A percentile compares a stretch with the other conserved stretches of the same genome.
Evolutionary conservation across 2,888 invertebrate genomes (phyloP).

Genomic region (Rhorus exstirpatorius): DNA sequence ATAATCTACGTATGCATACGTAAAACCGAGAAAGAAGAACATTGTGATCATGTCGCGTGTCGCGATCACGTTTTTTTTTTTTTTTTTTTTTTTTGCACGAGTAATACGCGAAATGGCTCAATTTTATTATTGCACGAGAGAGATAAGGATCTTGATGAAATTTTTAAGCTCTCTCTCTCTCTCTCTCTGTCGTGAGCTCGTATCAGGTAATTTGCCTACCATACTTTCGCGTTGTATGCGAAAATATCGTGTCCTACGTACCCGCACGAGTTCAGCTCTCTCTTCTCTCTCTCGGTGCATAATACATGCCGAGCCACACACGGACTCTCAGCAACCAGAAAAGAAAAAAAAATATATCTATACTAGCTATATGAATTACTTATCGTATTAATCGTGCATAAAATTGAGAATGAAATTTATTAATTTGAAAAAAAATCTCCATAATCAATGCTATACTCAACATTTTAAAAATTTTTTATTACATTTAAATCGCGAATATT

Average conservation of each 20-base stretch:
- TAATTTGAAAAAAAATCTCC: not conserved
- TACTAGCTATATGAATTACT: too few relatives aligned
- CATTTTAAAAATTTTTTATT: too few relatives aligned
- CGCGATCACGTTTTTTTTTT: too few relatives aligned
- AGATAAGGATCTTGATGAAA: conserved; percentile 53
- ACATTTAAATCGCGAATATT: too few relatives aligned
- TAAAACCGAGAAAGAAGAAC: too few relatives aligned
- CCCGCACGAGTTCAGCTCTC: conserved; percentile 2
- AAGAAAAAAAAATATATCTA: not conserved
- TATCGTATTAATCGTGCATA: not conserved
- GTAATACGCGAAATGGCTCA: conserved; percentile 13
- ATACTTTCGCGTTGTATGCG: not conserved
- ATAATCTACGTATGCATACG: too few relatives aligned
- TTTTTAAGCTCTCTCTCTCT: conserved; percentile 23
- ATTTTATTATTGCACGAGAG: conserved; percentile 33
- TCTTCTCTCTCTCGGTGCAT: too few relatives aligned
- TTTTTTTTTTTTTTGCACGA: conserved; percentile 10
- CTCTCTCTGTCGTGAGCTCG: conserved; percentile 19
- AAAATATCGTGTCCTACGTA: conserved; percentile 19
- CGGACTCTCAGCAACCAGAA: not conserved
- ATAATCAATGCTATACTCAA: not conserved
- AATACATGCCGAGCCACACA: conserved; percentile 19
- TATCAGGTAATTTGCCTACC: not conserved
- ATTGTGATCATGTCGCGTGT: conserved; percentile 35
- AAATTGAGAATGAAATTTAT: not conserved